Percentiles rank a stretch among this genome's conserved stretches.
Conservation (phyloP, 2,888 invertebrate genomes). For the Drosophila limbata region DNA sequence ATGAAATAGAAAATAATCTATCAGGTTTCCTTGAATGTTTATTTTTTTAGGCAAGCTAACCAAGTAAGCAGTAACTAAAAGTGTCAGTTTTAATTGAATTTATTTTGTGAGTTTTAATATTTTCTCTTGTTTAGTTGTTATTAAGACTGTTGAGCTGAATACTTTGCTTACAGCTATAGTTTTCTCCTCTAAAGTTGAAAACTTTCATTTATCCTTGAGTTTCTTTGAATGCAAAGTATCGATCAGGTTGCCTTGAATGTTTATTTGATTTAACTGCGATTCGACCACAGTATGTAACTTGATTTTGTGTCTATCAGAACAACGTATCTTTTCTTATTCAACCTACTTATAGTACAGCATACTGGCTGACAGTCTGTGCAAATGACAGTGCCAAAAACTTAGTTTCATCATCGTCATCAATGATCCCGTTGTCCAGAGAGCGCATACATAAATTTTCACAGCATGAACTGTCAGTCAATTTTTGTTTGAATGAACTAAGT, state of each 20-base stretch:
- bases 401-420: slow-evolving; percentile 9
- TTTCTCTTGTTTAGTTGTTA: too few species aligned
- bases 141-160: too few species aligned
- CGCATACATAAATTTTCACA: background rate
- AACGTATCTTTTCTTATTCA: slow-evolving; percentile 9
- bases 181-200: background rate
- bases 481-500: slow-evolving; percentile 19
- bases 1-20: too few species aligned
- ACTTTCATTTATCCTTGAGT: background rate
- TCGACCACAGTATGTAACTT: background rate
- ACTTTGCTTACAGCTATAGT: background rate
- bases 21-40: too few species aligned
- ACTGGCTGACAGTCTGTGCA: slow-evolving; percentile 20
- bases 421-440: slow-evolving; percentile 27
- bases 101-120: too few species aligned
- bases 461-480: slow-evolving; percentile 18
- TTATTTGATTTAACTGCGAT: background rate
- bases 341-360: slow-evolving; percentile 2
- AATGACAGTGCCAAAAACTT: slow-evolving; percentile 29
- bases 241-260: slow-evolving; percentile 9
- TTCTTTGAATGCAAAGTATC: background rate
- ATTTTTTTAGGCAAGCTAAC: too few species aligned
- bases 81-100: too few species aligned
- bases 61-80: too few species aligned
- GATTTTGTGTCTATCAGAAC: slow-evolving; percentile 7